phyloP scores from a whole-genome alignment of 2,113 vertebrate species.

The Syrmaticus mikado region DNA sequence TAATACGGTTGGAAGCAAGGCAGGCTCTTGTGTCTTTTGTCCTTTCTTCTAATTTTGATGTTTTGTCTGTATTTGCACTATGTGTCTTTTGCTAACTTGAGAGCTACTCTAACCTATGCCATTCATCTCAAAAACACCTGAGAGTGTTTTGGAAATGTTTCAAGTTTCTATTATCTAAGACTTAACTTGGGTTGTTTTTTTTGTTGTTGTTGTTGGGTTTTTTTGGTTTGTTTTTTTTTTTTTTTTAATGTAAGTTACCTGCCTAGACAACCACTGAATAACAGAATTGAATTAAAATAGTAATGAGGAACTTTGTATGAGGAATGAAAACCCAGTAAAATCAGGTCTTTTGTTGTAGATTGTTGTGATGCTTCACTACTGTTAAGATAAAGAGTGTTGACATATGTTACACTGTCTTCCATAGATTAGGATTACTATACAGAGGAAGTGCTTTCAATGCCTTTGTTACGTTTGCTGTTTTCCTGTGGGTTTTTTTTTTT shows the following conservation, averaged over 20 bases:
- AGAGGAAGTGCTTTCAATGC: not conserved
- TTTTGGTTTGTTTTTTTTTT: not conserved
- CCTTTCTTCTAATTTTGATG: conserved; percentile 27
- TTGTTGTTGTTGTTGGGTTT: too few species aligned
- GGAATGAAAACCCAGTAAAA: conserved; percentile 48
- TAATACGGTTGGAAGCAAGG: not conserved
- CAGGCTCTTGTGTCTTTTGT: conserved; percentile 9
- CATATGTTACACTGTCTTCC: conserved; percentile 50
- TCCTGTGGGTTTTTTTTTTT: not conserved
- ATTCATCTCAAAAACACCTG: conserved; percentile 44
- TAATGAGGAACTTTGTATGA: conserved; percentile 43
- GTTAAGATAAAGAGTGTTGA: not conserved
- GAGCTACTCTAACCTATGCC: conserved; percentile 25
- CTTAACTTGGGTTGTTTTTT: not conserved
- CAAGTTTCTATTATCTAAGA: conserved; percentile 48
- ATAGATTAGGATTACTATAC: conserved; percentile 17
- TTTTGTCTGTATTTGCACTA: conserved; percentile 36
- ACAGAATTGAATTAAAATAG: conserved; percentile 51
- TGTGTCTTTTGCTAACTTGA: conserved; percentile 17
- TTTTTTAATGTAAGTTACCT: conserved; percentile 37
- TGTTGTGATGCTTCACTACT: conserved; percentile 31
- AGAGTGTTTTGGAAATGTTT: conserved; percentile 43
- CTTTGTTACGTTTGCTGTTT: not conserved
- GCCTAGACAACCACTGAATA: conserved; percentile 50
- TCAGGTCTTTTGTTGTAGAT: conserved; percentile 45